Percentiles rank a stretch among this genome's conserved stretches.
Conservation (phyloP, 2,888 invertebrate species). For the Ichneumoninae sp. region DNA sequence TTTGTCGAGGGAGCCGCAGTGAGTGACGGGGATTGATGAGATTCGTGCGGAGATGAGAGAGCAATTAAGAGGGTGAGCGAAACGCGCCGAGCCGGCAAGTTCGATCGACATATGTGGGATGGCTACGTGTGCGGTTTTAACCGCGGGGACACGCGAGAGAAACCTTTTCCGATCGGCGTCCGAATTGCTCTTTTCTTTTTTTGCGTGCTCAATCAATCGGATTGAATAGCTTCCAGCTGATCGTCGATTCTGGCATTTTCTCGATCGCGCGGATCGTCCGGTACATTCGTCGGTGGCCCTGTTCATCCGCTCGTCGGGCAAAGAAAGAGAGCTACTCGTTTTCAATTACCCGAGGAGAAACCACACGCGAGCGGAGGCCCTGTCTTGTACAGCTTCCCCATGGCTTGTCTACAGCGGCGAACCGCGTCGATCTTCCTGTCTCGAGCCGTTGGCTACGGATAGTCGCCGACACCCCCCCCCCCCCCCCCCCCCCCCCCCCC, state of each 20-base stretch:
- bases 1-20: slow-evolving; percentile 37
- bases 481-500: slow-evolving; percentile 7
- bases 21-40: slow-evolving; percentile 62
- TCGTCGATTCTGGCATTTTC: background rate
- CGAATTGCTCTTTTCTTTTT: background rate
- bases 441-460: slow-evolving; percentile 46
- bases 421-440: slow-evolving; percentile 61
- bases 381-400: slow-evolving; percentile 72
- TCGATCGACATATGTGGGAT: slow-evolving; percentile 26
- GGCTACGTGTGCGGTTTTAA: slow-evolving; percentile 9
- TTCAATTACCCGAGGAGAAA: slow-evolving; percentile 77
- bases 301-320: slow-evolving; percentile 36
- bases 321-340: slow-evolving; percentile 65
- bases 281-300: slow-evolving; percentile 41
- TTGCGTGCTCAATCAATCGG: background rate
- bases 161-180: slow-evolving; percentile 16
- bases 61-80: slow-evolving; percentile 65
- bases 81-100: slow-evolving; percentile 61
- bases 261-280: slow-evolving; percentile 14
- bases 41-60: slow-evolving; percentile 48
- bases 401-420: slow-evolving; percentile 35
- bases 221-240: background rate
- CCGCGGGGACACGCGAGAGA: background rate
- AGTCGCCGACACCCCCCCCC: slow-evolving; percentile 1
- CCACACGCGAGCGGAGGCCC: slow-evolving; percentile 71